Base-by-base conservation (phyloP, 2,113 vertebrate species). In the Xyliphius kryptos region DNA sequence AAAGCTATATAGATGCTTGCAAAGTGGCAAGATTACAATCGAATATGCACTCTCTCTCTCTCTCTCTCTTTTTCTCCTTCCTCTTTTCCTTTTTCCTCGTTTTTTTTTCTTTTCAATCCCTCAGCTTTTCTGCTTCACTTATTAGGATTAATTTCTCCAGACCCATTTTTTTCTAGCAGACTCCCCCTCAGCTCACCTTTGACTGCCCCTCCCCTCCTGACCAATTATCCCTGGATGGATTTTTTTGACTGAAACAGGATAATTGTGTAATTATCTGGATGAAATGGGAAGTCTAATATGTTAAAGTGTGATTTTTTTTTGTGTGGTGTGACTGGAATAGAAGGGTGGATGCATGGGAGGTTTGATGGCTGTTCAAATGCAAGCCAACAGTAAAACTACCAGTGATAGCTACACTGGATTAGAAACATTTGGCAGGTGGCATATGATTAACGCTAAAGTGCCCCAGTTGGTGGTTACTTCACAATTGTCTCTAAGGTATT, bases 1-100 rank as follows among this genome's bases (percentile, higher is more conserved):
- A 93, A 92, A 90, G 85, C 88, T 92, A 92, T 94, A 95, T 94
- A 93, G 95, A 95, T 91, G 91, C 89, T 90, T 88, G 87, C 90
- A 96, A 95, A 96, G 90, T 95, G 91, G 87, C 73, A 79, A 97
- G 92, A 95, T 97, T 93, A 93, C 91, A 95, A 96, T 93, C 92
- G 86, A 92, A 92, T 91, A 92, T 89, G 86, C 86, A 81, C 16
- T 37, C n/a, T n/a, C n/a, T n/a, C n/a, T n/a, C n/a, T n/a, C n/a
- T 47, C 56, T 26, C 44, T 51, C 43, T 89, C 89, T 87, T 86
- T 54, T 70, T 57, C 70, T 46, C 13, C 51, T 22, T 51, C 19
- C 16, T 19, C 7, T 19, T 48, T 55, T 63, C 47, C 36, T 60
- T 13, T 55, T 70, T 38, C 52, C 47, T 66, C 49, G 61, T 59